phyloP scores from a whole-genome alignment of 2,797 vertebrate genomes.

The Pantherophis alleghaniensis region DNA sequence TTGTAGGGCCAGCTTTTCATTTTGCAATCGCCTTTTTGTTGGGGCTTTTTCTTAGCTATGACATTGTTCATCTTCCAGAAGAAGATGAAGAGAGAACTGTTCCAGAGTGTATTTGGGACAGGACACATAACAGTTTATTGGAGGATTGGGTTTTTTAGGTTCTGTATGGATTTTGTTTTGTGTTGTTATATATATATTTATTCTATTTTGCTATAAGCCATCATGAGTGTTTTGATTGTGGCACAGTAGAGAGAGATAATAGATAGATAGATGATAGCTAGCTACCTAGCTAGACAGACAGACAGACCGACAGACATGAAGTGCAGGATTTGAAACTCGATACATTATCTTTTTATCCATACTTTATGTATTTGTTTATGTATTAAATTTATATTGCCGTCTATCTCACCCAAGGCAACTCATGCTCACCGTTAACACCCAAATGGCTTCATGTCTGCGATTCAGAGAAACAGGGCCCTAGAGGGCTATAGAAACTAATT shows the following conservation, averaged over 20 bases:
- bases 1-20: neutral
- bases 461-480: neutral
- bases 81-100: neutral
- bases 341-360: neutral
- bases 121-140: neutral
- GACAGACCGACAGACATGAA: neutral
- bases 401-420: neutral
- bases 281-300: neutral
- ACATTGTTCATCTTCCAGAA: neutral
- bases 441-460: neutral
- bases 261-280: neutral
- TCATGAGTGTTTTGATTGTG: neutral
- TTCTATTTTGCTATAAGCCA: neutral
- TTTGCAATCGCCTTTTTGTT: neutral
- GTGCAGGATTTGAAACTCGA: neutral
- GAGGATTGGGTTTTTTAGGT: neutral
- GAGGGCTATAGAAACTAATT: neutral
- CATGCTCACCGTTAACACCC: neutral
- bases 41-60: neutral
- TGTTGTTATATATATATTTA: neutral
- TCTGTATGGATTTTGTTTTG: neutral
- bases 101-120: neutral
- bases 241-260: neutral
- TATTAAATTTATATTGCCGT: no score
- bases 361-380: no score